A percentile compares a stretch with the other conserved stretches of the same genome.
phyloP scores from a whole-genome alignment of 2,113 vertebrate genomes.

The Crypturellus undulatus region DNA sequence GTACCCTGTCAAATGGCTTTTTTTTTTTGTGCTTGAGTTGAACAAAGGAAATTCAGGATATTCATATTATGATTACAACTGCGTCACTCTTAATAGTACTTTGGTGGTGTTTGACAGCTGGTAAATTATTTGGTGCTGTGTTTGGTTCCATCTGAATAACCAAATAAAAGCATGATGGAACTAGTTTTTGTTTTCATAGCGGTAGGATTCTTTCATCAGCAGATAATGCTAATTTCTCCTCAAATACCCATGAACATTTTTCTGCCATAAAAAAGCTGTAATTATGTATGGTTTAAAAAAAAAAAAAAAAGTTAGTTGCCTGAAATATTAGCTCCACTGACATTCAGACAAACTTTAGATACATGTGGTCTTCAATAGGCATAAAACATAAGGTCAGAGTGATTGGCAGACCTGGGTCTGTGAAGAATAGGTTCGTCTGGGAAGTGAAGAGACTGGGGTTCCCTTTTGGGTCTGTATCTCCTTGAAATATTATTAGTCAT shows the following conservation, averaged over 20 bases:
- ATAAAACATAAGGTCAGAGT: not conserved
- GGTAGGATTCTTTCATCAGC: not conserved
- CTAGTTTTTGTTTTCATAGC: not conserved
- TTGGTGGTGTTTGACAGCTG: too few species aligned
- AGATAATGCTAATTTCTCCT: not conserved
- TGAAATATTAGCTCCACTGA: not conserved
- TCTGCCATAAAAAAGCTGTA: not conserved
- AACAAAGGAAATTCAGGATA: not conserved
- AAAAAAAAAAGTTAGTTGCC: not conserved
- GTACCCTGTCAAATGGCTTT: not conserved
- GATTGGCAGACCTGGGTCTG: not conserved
- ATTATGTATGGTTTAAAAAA: not conserved
- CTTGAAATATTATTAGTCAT: not conserved
- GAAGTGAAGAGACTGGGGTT: not conserved
- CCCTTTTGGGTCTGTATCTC: rapidly evolving
- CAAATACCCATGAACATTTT: not conserved
- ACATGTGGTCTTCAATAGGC: not conserved
- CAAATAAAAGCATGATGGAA: not conserved
- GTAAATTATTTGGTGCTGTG: too few species aligned
- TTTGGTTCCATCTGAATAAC: too few species aligned
- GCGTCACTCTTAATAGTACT: too few species aligned
- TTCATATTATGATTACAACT: not conserved
- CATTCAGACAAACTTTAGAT: not conserved
- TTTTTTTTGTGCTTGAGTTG: not conserved
- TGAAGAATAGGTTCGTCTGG: not conserved